Evolutionary conservation across 2,888 invertebrate species (phyloP), one percentile per base, ranked within the genome.

Genomic region (Syritta pipiens): DNA sequence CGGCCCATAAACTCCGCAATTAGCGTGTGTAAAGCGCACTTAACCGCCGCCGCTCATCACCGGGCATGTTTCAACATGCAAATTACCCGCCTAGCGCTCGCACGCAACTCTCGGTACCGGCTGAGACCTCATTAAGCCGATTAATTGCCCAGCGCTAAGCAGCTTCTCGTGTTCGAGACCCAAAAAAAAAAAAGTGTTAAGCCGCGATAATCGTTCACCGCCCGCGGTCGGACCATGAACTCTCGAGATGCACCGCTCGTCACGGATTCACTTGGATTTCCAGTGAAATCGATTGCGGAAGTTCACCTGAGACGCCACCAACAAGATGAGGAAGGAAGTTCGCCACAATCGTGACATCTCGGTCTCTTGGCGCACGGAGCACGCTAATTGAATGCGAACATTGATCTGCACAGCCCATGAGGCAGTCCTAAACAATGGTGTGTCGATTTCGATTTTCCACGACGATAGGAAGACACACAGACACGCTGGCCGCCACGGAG

Each of bases 361-460:
- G n/a, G n/a, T n/a, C n/a, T n/a, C n/a, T n/a, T n/a, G n/a, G n/a
- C n/a, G n/a, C n/a, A n/a, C n/a, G n/a, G n/a, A n/a, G 28, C 30
- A 51, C 10, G 46, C 30, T 75, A 75, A 75, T 75, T 75, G 74
- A 75, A 68, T 68, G 74, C 46, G 49, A 75, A 67, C 67, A 67
- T 46, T 59, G 57, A 67, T 49, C 49, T 59, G 17, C 44, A 44
- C 12, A 28, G 12, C 42, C 30, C 10, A 19, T 42, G 30, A 51
- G 28, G 46, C 53, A 32, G 53, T 59, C 68, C 32, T 46, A 28
- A 51, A 53, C 74, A 74, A 53, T 51, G 28, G n/a, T n/a, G 35
- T 59, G 67, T 67, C 74, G 59, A 68, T 60, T 68, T 68, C 48
- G 53, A 68, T 48, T 37, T 35, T 53, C 2, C 42, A 53, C 32